Evolutionary conservation across 1,140 invertebrate genomes (phyloP), one percentile per base, ranked within the genome.

Genomic region (Microplitis demolitor): DNA sequence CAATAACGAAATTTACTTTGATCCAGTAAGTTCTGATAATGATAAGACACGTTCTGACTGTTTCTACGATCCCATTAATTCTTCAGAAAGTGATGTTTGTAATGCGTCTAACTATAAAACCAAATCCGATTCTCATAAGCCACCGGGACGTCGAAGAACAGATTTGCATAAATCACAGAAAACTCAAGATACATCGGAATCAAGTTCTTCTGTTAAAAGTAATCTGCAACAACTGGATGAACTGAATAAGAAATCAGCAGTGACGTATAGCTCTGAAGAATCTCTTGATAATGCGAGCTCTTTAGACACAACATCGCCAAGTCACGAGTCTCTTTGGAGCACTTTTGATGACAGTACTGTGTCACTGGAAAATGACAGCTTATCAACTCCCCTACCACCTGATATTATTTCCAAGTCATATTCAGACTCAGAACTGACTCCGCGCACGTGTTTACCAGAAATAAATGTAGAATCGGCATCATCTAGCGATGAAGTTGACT

Each of bases 1-100:
- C 66, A 88, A 89, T 24, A 82, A 82, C 4, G 90, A 91, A 60
- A 80, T 84, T 0, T 91, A 88, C 77, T 91, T 88, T 71, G 90
- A 91, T 74, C 83, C 85, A 4, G 79, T 88, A 53, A 82, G 79
- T 2, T 87, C 87, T 0, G 86, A 88, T 8, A 60, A 63, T 1
- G 85, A 87, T 9, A 83, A 80, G 16, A 14, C 64, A 33, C 80
- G 76, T 37, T 78, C 31, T 31, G 83, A 85, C 0, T 34, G 39
- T 0, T 85, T 76, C 56, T 84, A 78, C 45, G 84, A 86, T n/a
- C 80, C 81, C 63, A 9, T 77, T 8, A 78, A 73, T 8, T 79
- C 78, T 0, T 82, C 81, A 0, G 83, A 86, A 3, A 82, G 79
- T 62, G 82, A 84, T 8, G 53, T 51, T 33, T 54, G 66, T 9